phyloP scores from a whole-genome alignment of 2,113 vertebrate species.

The Aspiorhynchus laticeps region DNA sequence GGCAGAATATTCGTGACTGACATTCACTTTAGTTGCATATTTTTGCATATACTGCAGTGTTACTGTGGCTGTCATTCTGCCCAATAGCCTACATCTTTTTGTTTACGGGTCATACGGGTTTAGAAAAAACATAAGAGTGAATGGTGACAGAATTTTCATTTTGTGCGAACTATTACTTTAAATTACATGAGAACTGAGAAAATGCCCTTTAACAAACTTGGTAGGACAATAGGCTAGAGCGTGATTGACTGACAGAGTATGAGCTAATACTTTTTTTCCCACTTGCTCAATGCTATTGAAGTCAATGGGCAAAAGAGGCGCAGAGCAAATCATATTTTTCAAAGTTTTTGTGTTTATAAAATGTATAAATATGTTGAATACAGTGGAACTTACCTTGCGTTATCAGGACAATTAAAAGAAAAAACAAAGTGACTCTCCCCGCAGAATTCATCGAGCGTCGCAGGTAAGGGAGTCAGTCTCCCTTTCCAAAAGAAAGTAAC shows the following conservation, averaged over 20 bases:
- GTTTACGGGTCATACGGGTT: not conserved
- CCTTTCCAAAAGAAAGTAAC: not conserved
- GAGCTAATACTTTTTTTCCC: not conserved
- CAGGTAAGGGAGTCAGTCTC: constrained; percentile 37
- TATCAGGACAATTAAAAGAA: constrained; percentile 63
- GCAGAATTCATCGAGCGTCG: constrained; percentile 64
- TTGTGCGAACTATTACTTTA: not conserved
- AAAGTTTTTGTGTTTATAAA: not conserved
- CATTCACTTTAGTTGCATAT: not conserved
- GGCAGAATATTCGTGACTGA: not conserved
- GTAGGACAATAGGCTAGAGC: not conserved
- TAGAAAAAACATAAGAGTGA: not conserved
- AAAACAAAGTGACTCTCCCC: constrained; percentile 62
- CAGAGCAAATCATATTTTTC: not conserved
- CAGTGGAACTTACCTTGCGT: constrained; percentile 67
- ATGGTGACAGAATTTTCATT: not conserved
- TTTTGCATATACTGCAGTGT: not conserved
- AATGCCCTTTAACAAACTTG: not conserved
- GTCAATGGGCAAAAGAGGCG: not conserved
- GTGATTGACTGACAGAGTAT: not conserved
- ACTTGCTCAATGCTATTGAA: not conserved
- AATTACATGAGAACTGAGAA: not conserved
- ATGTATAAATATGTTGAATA: not conserved
- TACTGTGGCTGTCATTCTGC: not conserved
- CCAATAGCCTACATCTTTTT: not conserved